Evolutionary conservation across 1,140 invertebrate species (phyloP), one percentile per base, ranked within the genome.

Genomic region (Drosophila simulans): DNA sequence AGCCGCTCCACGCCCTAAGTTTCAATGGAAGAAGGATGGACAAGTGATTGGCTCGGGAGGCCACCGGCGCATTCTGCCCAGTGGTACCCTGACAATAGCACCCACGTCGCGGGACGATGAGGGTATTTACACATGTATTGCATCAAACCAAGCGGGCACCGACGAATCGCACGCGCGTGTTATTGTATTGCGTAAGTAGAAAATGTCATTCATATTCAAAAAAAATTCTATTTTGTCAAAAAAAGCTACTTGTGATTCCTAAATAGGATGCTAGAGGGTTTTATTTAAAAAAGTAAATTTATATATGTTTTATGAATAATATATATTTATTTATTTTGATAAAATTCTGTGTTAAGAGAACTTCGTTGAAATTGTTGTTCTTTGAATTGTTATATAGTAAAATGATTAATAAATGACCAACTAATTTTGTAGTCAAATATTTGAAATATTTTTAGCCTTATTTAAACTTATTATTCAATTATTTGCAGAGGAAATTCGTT

Each of bases 1-100:
- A 93, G 98, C 97, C 17, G 98, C 98, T 4, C 98, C 98, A 1
- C 94, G 94, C 74, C 97, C 98, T 0, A 95, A 95, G 77, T 98
- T 98, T 88, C 94, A 95, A 42, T 99, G 98, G 98, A 96, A 96
- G 88, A 98, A 98, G 92, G 96, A 99, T 93, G 97, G 96, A 17
- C 95, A 95, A 82, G 93, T 96, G 2, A 94, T 98, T 51, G 97
- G 96, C 64, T 93, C 95, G 34, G 96, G 96, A 34, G 96, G 97
- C 3, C 95, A 96, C 85, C 93, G 97, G 80, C 94, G 94, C 73
- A 97, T 98, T 55, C 93, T 97, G 39, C 95, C 96, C 54, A 97
- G 95, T 93, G 97, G 97, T 17, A 97, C 96, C 91, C 93, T 98
- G 0, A 94, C 97, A n/a, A 97, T 98, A 49, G 94, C 95, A 69